These are phyloP conservation scores for Dicentrarchus labrax DNA, from an alignment of 2,113 vertebrate species.

Conservation along the genomic window DNA sequence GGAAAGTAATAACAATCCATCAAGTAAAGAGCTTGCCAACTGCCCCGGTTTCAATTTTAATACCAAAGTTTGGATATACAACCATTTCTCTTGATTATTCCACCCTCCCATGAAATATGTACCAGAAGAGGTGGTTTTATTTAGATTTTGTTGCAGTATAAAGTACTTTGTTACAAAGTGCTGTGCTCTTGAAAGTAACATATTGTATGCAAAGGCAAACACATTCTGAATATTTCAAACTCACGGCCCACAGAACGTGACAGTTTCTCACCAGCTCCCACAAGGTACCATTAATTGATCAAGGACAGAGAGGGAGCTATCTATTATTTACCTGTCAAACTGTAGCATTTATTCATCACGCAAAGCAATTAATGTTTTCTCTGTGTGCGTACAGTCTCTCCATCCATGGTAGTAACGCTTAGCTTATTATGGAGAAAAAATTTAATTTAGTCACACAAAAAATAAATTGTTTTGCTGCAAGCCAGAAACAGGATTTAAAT, in stretches of 20 bases:
- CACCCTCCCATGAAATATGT: constrained; percentile 47
- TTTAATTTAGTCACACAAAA: constrained; percentile 33
- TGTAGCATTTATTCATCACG: constrained; percentile 49
- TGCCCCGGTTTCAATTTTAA: constrained; percentile 71
- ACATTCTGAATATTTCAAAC: constrained; percentile 36
- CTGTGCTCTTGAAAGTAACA: background rate
- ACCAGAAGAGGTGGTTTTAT: constrained; percentile 48
- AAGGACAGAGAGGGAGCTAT: constrained; percentile 26
- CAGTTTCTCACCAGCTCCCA: constrained; percentile 20
- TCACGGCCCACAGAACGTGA: background rate
- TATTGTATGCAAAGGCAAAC: constrained; percentile 36
- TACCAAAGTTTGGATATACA: constrained; percentile 62
- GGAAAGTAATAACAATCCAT: constrained; percentile 77
- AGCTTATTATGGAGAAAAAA: constrained; percentile 33
- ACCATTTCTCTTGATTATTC: constrained; percentile 71
- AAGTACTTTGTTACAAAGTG: constrained; percentile 43
- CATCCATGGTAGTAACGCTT: constrained; percentile 26
- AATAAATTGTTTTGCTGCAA: constrained; percentile 25
- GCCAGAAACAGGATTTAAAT: background rate
- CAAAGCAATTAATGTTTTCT: constrained; percentile 57
- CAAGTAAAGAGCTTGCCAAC: constrained; percentile 71
- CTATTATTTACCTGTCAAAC: constrained; percentile 54
- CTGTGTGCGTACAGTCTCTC: background rate
- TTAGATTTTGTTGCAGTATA: constrained; percentile 23
- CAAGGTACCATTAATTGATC: constrained; percentile 48